Evolutionary conservation across 2,113 vertebrate genomes (phyloP).

Genomic region (Rhinolophus sinicus): DNA sequence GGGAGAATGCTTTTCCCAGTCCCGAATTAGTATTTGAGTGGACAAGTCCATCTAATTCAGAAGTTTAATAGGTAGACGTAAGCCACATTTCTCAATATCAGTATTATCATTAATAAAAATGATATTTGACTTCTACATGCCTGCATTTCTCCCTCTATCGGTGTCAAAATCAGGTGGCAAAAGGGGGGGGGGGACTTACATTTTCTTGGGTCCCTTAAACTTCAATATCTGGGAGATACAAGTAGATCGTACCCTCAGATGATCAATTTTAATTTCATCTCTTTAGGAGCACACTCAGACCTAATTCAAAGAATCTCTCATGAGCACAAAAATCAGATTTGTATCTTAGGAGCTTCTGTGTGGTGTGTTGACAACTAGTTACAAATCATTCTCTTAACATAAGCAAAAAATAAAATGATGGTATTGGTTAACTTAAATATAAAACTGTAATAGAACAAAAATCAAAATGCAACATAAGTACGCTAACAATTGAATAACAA

Average conservation of each 20-base stretch:
- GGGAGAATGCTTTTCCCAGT: background rate
- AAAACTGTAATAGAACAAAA: conserved; percentile 44
- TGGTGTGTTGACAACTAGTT: conserved; percentile 36
- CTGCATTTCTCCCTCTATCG: background rate
- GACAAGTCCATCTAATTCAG: background rate
- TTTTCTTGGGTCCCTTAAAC: background rate
- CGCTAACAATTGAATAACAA: background rate
- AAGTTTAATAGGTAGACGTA: background rate
- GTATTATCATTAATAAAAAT: background rate
- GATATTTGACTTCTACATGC: background rate
- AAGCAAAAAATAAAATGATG: conserved; percentile 48
- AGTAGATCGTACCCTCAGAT: background rate
- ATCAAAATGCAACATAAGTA: conserved; percentile 35
- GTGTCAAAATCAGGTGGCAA: background rate
- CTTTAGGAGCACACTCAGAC: background rate
- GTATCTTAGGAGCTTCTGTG: background rate
- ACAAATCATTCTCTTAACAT: conserved; percentile 41
- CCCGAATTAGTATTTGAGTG: background rate
- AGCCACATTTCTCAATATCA: background rate
- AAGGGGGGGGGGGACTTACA: background rate
- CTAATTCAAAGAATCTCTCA: background rate
- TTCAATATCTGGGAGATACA: background rate
- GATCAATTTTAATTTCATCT: background rate
- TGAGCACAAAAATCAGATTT: background rate
- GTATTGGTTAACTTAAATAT: conserved; percentile 35